Evolutionary conservation across 2,888 invertebrate genomes (phyloP), one percentile per base, ranked within the genome.

Genomic region (Dasysyrphus tricinctus): DNA sequence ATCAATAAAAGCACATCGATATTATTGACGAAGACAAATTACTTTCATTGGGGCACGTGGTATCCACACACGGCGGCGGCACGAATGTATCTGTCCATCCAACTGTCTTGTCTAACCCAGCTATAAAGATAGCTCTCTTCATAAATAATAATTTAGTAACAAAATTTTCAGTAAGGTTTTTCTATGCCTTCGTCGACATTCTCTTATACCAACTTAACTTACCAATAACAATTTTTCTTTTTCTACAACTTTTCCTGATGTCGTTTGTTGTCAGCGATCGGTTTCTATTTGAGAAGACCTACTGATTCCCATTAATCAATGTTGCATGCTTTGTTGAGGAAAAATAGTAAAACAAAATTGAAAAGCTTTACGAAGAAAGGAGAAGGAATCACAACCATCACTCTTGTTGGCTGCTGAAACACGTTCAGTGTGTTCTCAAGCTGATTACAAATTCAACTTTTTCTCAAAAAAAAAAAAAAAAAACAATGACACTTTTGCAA

Each of bases 141-240:
- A 78, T 78, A 78, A 83, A 74, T 73, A 73, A 82, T 73, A 76
- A 81, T 79, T 76, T 81, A 76, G 42, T 65, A 72, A 57, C 56
- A 56, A 81, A 65, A 47, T 65, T 65, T 73, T 79, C 63, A 79
- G 47, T 47, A 74, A 74, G 80, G 44, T 80, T 69, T 80, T 69
- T 37, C n/a, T 16, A 51, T 51, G 51, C 16, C 49, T 54, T 42
- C 32, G 1, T 24, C 24, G 24, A 42, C 29, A 42, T 61, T 61
- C 42, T 61, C 59, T 61, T 61, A 24, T 24, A 19, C n/a, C 9
- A 32, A 7, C 6, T 61, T 7, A 32, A 6, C 6, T 61, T 14
- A 61, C 24, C 4, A 42, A 47, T 1, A 63, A 0, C 42, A 0
- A 44, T 67, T 42, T 79, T 76, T 32, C 34, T 69, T 47, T 57